A percentile compares a stretch with the other conserved stretches of the same genome.
Conservation (phyloP, 2,888 invertebrate species). For the Phasia obesa region DNA sequence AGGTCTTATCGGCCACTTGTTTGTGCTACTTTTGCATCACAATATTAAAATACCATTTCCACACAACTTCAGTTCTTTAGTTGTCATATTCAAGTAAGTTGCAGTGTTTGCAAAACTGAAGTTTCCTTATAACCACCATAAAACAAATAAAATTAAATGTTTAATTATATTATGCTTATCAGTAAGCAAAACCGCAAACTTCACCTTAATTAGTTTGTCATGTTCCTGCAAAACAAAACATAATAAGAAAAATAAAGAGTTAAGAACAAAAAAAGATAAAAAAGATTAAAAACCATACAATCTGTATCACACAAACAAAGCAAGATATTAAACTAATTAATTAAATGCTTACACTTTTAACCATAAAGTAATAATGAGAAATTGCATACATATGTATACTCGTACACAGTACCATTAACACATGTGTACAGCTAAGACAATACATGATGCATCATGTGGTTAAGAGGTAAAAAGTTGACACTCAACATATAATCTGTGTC, state of each 20-base stretch:
- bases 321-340: conserved; percentile 65
- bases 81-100: no score
- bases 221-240: conserved; percentile 8
- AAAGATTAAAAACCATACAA: conserved; percentile 40
- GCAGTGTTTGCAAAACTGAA: no score
- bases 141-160: conserved; percentile 7
- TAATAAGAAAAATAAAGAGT: conserved; percentile 36
- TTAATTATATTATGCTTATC: conserved; percentile 43
- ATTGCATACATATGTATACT: conserved; percentile 31
- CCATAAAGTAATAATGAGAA: conserved; percentile 67
- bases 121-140: background rate
- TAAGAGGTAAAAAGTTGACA: conserved; percentile 57
- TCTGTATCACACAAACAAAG: conserved; percentile 43
- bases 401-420: background rate
- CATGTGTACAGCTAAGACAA: background rate
- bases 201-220: conserved; percentile 35
- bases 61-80: no score
- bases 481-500: conserved; percentile 31
- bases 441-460: conserved; percentile 61
- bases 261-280: conserved; percentile 15
- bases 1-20: no score
- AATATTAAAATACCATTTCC: no score
- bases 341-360: conserved; percentile 68
- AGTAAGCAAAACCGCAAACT: conserved; percentile 33
- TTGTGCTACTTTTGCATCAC: no score